Evolutionary conservation across 1,140 invertebrate genomes (phyloP).

Genomic region (Argopecten irradians): DNA sequence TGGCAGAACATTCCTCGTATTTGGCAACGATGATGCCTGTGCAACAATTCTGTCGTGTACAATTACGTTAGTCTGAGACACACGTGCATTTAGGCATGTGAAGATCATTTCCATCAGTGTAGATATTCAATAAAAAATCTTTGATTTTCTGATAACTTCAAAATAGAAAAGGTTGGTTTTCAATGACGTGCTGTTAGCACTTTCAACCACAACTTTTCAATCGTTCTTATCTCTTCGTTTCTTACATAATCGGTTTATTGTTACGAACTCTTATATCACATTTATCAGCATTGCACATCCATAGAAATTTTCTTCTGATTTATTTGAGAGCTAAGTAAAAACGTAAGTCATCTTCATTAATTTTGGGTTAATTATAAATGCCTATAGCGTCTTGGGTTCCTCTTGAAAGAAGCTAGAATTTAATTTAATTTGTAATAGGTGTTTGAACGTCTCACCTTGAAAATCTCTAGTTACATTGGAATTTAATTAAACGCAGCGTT

Average conservation of each 20-base stretch:
- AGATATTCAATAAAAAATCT: neutral
- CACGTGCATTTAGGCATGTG: neutral
- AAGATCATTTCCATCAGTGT: neutral
- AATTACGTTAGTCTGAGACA: neutral
- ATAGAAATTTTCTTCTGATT: neutral
- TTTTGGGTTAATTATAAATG: neutral
- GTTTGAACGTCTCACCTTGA: neutral
- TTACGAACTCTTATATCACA: neutral
- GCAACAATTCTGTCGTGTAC: neutral
- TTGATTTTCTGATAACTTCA: neutral
- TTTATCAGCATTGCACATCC: neutral
- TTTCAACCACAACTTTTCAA: constrained; percentile 1
- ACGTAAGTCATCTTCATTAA: neutral
- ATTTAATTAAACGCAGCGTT: constrained; percentile 17
- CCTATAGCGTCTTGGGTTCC: neutral
- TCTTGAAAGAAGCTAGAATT: neutral
- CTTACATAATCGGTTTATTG: neutral
- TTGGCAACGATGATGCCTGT: neutral
- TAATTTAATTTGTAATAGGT: neutral
- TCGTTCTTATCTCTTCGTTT: neutral
- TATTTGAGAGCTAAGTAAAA: neutral
- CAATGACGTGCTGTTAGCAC: neutral
- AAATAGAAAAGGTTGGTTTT: neutral
- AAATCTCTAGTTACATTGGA: constrained; percentile 1
- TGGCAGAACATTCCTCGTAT: neutral